phyloP scores from a whole-genome alignment of 2,113 vertebrate species.

The Aptenodytes forsteri region DNA sequence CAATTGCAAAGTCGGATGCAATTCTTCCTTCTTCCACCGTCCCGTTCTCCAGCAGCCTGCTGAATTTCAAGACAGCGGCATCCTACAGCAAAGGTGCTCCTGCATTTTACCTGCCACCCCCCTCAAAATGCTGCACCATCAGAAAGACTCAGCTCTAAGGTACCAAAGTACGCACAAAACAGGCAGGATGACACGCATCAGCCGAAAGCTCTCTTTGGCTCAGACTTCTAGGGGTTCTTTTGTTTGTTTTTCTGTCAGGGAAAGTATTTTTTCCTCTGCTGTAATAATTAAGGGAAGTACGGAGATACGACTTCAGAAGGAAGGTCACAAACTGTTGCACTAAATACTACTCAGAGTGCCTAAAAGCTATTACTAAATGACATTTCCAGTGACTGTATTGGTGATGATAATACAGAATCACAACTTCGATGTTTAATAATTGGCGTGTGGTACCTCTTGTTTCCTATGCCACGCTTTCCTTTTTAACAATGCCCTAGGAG shows the following conservation, averaged over 20 bases:
- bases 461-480: not conserved
- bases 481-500: not conserved
- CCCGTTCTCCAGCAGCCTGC: not conserved
- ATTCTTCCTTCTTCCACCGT: not conserved
- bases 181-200: rapidly evolving
- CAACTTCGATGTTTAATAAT: not conserved
- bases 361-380: not conserved
- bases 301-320: not conserved
- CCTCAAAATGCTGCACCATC: not conserved
- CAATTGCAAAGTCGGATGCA: not conserved
- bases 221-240: not conserved
- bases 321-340: not conserved
- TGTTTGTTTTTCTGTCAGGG: not conserved
- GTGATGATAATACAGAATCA: not conserved
- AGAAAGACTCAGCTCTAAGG: not conserved
- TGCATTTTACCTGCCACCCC: not conserved
- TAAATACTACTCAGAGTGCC: not conserved
- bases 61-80: not conserved
- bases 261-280: not conserved
- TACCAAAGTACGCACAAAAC: not conserved
- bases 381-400: not conserved
- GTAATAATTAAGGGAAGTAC: not conserved
- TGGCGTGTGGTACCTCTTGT: not conserved
- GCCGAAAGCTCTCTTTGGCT: not conserved
- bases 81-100: not conserved